Percentiles rank a stretch among this genome's conserved stretches.
These are phyloP conservation scores for Cataglyphis cursor DNA, from an alignment of 2,888 invertebrate genomes.

Conservation along the genomic window DNA sequence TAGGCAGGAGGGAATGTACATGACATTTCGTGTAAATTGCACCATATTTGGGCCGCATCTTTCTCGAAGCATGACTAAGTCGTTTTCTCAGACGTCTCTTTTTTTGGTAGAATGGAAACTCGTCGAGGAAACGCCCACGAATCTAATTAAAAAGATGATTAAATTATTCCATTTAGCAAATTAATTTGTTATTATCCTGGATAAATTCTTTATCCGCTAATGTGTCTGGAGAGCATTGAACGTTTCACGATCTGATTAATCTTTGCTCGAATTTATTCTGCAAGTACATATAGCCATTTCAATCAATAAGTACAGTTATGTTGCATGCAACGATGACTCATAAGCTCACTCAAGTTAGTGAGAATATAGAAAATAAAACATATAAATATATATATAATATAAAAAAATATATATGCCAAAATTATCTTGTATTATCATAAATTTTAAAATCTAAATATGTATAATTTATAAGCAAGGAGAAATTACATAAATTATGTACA, in stretches of 20 bases:
- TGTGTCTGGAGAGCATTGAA: not conserved
- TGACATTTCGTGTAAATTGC: conserved; percentile 31
- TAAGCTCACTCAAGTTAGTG: not conserved
- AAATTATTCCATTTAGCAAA: not conserved
- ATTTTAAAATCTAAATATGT: not conserved
- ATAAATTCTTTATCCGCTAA: not conserved
- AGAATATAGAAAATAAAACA: not conserved
- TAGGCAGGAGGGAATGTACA: not conserved
- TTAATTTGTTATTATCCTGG: not conserved
- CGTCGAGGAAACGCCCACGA: not conserved
- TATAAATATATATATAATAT: not conserved
- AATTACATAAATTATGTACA: not conserved
- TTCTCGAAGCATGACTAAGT: conserved; percentile 21
- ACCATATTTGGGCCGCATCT: conserved; percentile 51
- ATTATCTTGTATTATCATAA: not conserved
- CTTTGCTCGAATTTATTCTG: not conserved
- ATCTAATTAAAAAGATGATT: not conserved
- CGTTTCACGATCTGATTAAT: conserved; percentile 29
- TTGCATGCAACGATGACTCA: not conserved
- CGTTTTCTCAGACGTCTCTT: conserved; percentile 36
- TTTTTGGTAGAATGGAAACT: conserved; percentile 37
- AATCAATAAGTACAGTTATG: conserved; percentile 26
- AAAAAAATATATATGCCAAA: not conserved
- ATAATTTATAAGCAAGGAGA: not conserved
- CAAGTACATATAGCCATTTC: not conserved